phyloP scores from a whole-genome alignment of 2,888 invertebrate species.

The Pachymerium ferrugineum region DNA sequence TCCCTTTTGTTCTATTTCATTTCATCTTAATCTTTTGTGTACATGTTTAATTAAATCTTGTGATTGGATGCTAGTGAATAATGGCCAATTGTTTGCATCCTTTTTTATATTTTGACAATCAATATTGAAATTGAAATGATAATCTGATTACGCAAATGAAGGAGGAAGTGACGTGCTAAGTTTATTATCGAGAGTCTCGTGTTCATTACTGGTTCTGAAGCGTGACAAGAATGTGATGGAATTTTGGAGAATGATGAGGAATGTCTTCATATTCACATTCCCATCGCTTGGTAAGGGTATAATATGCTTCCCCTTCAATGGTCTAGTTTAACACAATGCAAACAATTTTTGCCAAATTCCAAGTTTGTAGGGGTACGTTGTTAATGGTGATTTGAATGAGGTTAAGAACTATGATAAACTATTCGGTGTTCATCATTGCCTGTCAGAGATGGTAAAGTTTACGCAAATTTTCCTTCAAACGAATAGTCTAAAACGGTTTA shows the following conservation, averaged over 20 bases:
- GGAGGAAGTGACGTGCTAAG: slow-evolving; percentile 20
- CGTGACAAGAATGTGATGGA: slow-evolving; percentile 23
- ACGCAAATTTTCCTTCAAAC: too few relatives aligned
- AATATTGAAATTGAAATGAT: slow-evolving; percentile 23
- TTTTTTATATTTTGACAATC: neutral
- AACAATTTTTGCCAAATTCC: slow-evolving; percentile 9
- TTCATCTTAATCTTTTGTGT: neutral
- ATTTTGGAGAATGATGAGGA: slow-evolving; percentile 18
- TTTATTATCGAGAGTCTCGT: neutral
- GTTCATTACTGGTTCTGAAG: slow-evolving; percentile 22
- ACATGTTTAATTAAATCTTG: neutral
- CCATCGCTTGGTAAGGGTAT: neutral
- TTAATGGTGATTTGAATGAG: too few relatives aligned
- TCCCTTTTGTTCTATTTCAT: neutral
- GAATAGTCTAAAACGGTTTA: too few relatives aligned
- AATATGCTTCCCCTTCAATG: slow-evolving; percentile 1
- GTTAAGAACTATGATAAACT: too few relatives aligned
- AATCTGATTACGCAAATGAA: slow-evolving; percentile 16
- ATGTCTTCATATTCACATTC: slow-evolving; percentile 25
- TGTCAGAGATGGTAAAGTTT: too few relatives aligned
- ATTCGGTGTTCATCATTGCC: too few relatives aligned
- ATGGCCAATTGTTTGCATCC: slow-evolving; percentile 9
- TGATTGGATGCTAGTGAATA: neutral
- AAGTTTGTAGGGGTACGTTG: neutral
- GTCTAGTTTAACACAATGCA: slow-evolving; percentile 16